Conservation (phyloP, 2,888 invertebrate genomes). For the Aricia artaxerxes region DNA sequence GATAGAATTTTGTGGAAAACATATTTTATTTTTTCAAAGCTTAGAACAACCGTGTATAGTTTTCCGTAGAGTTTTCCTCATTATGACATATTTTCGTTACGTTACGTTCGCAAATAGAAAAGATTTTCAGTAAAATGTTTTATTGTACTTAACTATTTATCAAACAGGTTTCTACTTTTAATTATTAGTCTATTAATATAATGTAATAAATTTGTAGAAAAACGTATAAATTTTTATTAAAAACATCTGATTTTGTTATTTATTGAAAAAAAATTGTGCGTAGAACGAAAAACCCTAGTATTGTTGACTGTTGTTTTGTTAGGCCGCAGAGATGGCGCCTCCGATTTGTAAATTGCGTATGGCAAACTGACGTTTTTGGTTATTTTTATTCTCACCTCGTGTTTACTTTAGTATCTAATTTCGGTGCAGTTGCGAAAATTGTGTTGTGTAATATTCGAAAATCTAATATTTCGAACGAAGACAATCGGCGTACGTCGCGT, state of each 20-base stretch:
- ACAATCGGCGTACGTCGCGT: constrained; percentile 52
- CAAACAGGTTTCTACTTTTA: background rate
- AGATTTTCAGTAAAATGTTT: background rate
- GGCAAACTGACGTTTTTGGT: constrained; percentile 80
- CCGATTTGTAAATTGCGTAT: constrained; percentile 77
- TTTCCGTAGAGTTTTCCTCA: background rate
- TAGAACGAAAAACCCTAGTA: constrained; percentile 55
- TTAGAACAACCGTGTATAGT: background rate
- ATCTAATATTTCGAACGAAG: constrained; percentile 60
- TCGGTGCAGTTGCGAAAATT: constrained; percentile 74
- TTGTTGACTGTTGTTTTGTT: constrained; percentile 61
- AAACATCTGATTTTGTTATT: background rate
- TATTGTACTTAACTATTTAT: background rate
- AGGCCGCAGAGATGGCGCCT: constrained; percentile 75
- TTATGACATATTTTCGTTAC: background rate
- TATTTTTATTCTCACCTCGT: constrained; percentile 81
- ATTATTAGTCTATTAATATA: background rate
- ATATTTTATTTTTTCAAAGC: no score
- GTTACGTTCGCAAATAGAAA: background rate
- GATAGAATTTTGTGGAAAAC: no score
- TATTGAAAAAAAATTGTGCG: constrained; percentile 42
- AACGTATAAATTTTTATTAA: background rate
- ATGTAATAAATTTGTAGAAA: background rate
- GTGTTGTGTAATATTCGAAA: constrained; percentile 70
- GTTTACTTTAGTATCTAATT: constrained; percentile 81